These are phyloP conservation scores for Anas bahamensis DNA, from an alignment of 2,797 vertebrate genomes.

Conservation along the genomic window DNA sequence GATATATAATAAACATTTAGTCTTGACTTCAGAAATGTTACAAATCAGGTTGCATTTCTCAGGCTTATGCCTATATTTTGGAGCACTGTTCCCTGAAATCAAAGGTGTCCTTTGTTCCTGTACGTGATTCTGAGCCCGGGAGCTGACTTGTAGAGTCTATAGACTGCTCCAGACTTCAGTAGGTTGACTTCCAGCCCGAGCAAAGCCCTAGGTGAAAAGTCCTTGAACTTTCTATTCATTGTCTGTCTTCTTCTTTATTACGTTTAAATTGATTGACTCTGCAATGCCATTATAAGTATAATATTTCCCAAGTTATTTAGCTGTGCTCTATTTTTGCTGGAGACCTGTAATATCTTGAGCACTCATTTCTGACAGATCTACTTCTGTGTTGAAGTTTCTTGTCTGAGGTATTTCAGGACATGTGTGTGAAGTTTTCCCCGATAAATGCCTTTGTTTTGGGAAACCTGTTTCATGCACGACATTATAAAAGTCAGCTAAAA, in stretches of 20 bases:
- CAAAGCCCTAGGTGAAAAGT: conserved; percentile 59
- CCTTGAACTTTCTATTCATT: conserved; percentile 66
- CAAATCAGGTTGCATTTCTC: background rate
- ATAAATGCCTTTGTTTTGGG: background rate
- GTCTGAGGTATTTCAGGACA: background rate
- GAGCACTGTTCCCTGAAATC: background rate
- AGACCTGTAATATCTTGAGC: background rate
- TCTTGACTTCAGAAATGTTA: background rate
- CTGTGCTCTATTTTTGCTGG: conserved; percentile 33
- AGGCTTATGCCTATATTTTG: background rate
- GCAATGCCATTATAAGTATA: conserved; percentile 24
- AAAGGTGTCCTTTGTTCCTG: background rate
- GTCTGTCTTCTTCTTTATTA: conserved; percentile 53
- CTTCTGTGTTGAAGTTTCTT: background rate
- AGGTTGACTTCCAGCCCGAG: background rate
- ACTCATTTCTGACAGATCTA: background rate
- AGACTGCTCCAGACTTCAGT: background rate
- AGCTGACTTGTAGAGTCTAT: background rate
- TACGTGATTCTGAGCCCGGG: background rate
- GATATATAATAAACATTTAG: conserved; percentile 20
- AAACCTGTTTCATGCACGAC: background rate
- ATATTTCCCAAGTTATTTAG: conserved; percentile 56
- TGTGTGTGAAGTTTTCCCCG: background rate
- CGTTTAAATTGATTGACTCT: conserved; percentile 61
- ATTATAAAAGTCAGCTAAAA: background rate